Percentiles rank a stretch among this genome's conserved stretches.
These are phyloP conservation scores for Semnornis frantzii DNA, from an alignment of 2,113 vertebrate species.

Conservation along the genomic window DNA sequence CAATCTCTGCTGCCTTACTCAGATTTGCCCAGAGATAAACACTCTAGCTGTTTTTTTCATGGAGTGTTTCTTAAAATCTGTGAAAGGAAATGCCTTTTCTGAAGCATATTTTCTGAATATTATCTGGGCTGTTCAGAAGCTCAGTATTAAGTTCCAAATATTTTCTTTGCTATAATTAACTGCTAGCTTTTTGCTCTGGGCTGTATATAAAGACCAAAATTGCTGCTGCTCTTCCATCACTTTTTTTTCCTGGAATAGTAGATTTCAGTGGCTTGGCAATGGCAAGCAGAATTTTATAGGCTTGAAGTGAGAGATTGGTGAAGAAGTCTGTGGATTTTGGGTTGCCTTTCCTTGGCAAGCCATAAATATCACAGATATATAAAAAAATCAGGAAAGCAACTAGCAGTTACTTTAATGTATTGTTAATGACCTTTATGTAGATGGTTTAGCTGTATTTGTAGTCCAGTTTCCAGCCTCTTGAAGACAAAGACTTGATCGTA, in stretches of 20 bases:
- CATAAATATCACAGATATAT: neutral
- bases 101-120: neutral
- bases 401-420: conserved; percentile 22
- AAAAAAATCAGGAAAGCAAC: neutral
- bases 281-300: conserved; percentile 11
- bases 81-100: neutral
- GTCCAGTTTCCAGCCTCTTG: neutral
- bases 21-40: neutral
- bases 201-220: neutral
- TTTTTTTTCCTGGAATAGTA: conserved; percentile 38
- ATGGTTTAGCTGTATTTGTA: conserved; percentile 16
- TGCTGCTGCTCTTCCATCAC: neutral
- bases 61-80: neutral
- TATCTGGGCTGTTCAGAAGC: neutral
- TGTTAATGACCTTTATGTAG: neutral
- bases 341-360: neutral
- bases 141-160: neutral
- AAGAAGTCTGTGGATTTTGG: neutral
- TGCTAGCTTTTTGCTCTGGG: neutral
- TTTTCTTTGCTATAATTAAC: neutral
- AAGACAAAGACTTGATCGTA: neutral
- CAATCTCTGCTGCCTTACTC: neutral
- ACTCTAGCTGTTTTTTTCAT: neutral
- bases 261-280: conserved; percentile 32
- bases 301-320: neutral